Evolutionary conservation across 2,888 invertebrate genomes (phyloP).

Genomic region (Teleiodes luculella): DNA sequence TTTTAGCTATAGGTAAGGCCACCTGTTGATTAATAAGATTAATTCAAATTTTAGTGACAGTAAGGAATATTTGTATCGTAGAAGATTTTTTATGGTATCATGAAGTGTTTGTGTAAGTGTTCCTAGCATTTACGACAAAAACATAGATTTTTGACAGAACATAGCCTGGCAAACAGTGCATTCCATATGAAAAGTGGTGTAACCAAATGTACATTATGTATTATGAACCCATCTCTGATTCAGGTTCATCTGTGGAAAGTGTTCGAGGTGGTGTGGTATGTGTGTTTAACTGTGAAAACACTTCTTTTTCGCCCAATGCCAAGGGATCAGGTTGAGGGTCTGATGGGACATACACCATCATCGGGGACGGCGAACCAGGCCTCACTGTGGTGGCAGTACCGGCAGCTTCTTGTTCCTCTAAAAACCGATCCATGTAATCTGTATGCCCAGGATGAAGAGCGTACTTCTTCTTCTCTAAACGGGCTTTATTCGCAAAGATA

Average conservation of each 20-base stretch:
- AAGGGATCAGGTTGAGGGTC: slow-evolving; percentile 68
- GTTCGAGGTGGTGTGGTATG: slow-evolving; percentile 59
- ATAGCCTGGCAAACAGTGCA: slow-evolving; percentile 48
- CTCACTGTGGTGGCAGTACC: slow-evolving; percentile 77
- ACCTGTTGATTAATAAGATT: neutral
- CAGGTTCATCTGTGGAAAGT: slow-evolving; percentile 64
- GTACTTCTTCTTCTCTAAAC: slow-evolving; percentile 95
- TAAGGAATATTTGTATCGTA: too few relatives aligned
- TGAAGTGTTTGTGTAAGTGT: too few relatives aligned
- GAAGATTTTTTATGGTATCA: too few relatives aligned
- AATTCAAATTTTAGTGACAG: too few relatives aligned
- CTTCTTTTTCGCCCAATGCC: slow-evolving; percentile 71
- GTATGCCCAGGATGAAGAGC: slow-evolving; percentile 94
- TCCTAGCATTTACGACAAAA: too few relatives aligned
- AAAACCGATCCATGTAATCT: slow-evolving; percentile 95
- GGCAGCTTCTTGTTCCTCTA: slow-evolving; percentile 90
- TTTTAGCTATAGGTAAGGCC: too few relatives aligned
- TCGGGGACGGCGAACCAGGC: slow-evolving; percentile 81
- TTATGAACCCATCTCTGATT: slow-evolving; percentile 68
- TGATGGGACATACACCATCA: slow-evolving; percentile 70
- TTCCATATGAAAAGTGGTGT: slow-evolving; percentile 44
- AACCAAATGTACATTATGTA: slow-evolving; percentile 47
- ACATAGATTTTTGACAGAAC: neutral
- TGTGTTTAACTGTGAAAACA: slow-evolving; percentile 67
- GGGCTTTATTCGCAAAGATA: slow-evolving; percentile 90